A percentile compares a stretch with the other conserved stretches of the same genome.
Evolutionary conservation across 2,888 invertebrate species (phyloP).

Genomic region (Ryuthela nishihirai): DNA sequence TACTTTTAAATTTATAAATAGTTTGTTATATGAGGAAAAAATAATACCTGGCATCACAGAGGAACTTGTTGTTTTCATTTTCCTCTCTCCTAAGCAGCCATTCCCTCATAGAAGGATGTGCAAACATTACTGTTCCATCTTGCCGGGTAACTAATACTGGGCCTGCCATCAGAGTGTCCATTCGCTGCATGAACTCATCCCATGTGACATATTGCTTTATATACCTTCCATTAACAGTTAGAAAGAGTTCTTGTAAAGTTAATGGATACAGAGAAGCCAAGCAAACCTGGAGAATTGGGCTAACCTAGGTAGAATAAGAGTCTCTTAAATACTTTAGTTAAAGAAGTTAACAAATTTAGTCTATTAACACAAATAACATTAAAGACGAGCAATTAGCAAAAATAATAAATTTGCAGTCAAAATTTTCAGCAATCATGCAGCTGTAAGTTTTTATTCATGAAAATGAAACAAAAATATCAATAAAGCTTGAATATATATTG

Average conservation of each 20-base stretch:
- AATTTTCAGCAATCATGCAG: too few relatives aligned
- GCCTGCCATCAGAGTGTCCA: constrained; percentile 66
- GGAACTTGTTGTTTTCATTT: constrained; percentile 76
- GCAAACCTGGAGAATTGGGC: constrained; percentile 83
- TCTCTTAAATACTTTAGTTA: too few relatives aligned
- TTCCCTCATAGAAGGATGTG: constrained; percentile 96
- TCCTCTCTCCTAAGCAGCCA: constrained; percentile 75
- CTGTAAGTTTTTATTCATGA: too few relatives aligned
- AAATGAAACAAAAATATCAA: too few relatives aligned
- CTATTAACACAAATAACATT: too few relatives aligned
- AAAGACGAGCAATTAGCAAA: too few relatives aligned
- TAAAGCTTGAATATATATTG: too few relatives aligned
- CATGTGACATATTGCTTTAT: constrained; percentile 75
- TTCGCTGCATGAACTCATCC: constrained; percentile 85
- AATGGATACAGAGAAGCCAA: constrained; percentile 86
- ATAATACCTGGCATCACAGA: constrained; percentile 72
- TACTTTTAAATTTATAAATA: not conserved
- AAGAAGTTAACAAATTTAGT: too few relatives aligned
- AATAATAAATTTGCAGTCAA: too few relatives aligned
- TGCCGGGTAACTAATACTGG: constrained; percentile 84
- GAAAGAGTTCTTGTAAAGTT: constrained; percentile 84
- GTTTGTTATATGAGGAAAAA: not conserved
- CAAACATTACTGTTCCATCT: constrained; percentile 95
- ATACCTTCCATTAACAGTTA: constrained; percentile 82
- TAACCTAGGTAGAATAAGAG: constrained; percentile 56